Percentiles rank a stretch among this genome's conserved stretches.
Conservation (phyloP, 2,888 invertebrate species). For the Cantharis lateralis region DNA sequence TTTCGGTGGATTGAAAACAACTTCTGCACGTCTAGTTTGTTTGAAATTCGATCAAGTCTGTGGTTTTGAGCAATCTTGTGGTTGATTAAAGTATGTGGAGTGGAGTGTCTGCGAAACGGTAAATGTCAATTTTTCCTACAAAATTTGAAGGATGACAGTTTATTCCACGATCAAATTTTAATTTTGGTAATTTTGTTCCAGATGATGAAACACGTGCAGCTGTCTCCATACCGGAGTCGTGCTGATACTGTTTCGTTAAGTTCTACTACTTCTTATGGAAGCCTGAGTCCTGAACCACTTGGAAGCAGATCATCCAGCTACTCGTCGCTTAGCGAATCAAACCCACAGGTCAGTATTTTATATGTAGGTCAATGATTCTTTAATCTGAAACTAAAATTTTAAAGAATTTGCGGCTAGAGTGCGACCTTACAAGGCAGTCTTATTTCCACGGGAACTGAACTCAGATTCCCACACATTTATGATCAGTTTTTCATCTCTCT, state of each 20-base stretch:
- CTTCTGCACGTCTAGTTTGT: neutral
- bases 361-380: neutral
- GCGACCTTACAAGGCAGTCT: constrained; percentile 39
- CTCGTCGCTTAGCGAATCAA: constrained; percentile 64
- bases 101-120: neutral
- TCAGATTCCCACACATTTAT: constrained; percentile 35
- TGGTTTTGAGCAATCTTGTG: neutral
- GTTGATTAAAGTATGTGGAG: neutral
- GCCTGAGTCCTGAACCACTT: constrained; percentile 72
- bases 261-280: constrained; percentile 74
- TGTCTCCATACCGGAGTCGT: constrained; percentile 83
- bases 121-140: neutral
- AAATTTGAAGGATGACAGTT: too few relatives aligned
- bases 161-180: neutral
- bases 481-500: constrained; percentile 22
- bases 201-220: constrained; percentile 92
- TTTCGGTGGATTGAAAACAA: neutral
- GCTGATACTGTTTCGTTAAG: constrained; percentile 83
- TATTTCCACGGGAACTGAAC: constrained; percentile 35
- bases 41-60: constrained; percentile 1
- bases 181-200: constrained; percentile 48
- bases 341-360: constrained; percentile 51
- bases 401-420: constrained; percentile 21
- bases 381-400: constrained; percentile 2
- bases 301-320: constrained; percentile 72